A percentile compares a stretch with the other conserved stretches of the same genome.
Conservation (phyloP, 1,140 invertebrate species). For the Aleiodes sp. region DNA sequence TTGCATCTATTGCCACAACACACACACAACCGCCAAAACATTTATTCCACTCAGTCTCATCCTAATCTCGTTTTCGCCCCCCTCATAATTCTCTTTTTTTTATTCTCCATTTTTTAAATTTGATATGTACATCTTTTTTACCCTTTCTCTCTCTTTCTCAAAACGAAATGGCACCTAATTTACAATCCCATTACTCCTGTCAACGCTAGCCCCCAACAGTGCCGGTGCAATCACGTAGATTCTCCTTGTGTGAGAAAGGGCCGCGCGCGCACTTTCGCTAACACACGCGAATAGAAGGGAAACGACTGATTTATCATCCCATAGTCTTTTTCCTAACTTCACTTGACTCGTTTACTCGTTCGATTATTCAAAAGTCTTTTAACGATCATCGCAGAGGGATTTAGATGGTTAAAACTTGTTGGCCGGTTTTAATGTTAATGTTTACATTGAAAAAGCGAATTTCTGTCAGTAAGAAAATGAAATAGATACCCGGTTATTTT, state of each 20-base stretch:
- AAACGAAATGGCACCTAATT: constrained; percentile 25
- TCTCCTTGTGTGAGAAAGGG: too few relatives aligned
- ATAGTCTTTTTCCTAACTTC: constrained; percentile 23
- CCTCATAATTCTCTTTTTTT: neutral
- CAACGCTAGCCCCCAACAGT: constrained; percentile 10
- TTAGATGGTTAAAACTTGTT: too few relatives aligned
- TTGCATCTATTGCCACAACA: neutral
- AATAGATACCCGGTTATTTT: too few relatives aligned
- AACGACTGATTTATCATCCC: constrained; percentile 27
- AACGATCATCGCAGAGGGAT: too few relatives aligned
- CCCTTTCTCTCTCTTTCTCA: too few relatives aligned
- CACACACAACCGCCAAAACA: neutral
- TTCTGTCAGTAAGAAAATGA: too few relatives aligned
- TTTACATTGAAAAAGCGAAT: too few relatives aligned
- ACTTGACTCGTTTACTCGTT: constrained; percentile 24
- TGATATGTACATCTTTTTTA: too few relatives aligned
- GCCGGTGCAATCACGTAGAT: constrained; percentile 17
- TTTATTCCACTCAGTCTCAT: neutral
- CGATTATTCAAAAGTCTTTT: constrained; percentile 41
- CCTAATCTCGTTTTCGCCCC: neutral
- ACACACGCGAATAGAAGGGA: neutral
- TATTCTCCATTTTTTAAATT: neutral
- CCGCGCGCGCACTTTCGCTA: too few relatives aligned
- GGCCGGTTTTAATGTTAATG: too few relatives aligned
- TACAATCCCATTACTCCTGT: constrained; percentile 31